Evolutionary conservation across 1,140 invertebrate species (phyloP).

Genomic region (Pachyrhynchus sulphureomaculatus): DNA sequence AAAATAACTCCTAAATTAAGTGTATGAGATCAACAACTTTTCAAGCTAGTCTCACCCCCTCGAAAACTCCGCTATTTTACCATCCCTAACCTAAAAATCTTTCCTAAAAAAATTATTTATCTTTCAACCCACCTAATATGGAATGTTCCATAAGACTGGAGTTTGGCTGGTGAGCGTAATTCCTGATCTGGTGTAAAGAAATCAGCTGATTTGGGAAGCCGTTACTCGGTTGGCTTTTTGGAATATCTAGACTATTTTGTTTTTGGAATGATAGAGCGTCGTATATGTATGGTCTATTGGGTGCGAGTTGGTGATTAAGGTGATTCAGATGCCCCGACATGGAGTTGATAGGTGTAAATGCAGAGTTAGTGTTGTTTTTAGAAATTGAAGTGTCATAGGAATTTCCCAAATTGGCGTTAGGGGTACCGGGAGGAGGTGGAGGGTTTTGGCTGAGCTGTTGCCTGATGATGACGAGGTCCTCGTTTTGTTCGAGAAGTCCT

Average conservation of each 20-base stretch:
- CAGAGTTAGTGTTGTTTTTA: slow-evolving; percentile 70
- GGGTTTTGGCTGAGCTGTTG: slow-evolving; percentile 54
- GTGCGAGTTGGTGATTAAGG: slow-evolving; percentile 70
- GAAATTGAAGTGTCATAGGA: slow-evolving; percentile 53
- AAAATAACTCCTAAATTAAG: slow-evolving; percentile 5
- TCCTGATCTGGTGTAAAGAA: slow-evolving; percentile 93
- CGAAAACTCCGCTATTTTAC: slow-evolving; percentile 7
- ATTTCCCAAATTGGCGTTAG: slow-evolving; percentile 47
- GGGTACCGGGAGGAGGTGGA: slow-evolving; percentile 45
- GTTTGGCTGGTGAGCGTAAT: slow-evolving; percentile 90
- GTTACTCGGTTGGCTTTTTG: slow-evolving; percentile 58
- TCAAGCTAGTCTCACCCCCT: slow-evolving; percentile 3
- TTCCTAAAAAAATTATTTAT: slow-evolving; percentile 50
- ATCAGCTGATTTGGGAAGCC: slow-evolving; percentile 93
- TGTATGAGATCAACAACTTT: slow-evolving; percentile 26
- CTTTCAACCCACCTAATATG: slow-evolving; percentile 58
- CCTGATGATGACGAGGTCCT: slow-evolving; percentile 57
- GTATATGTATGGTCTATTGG: slow-evolving; percentile 84
- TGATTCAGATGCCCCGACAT: slow-evolving; percentile 74
- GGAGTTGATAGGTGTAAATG: slow-evolving; percentile 87
- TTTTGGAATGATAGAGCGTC: slow-evolving; percentile 86
- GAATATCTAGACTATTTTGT: slow-evolving; percentile 55
- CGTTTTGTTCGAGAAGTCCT: slow-evolving; percentile 55
- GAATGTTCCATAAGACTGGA: slow-evolving; percentile 61
- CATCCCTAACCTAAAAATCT: slow-evolving; percentile 12